These are phyloP conservation scores for Thunnus maccoyii DNA, from an alignment of 2,113 vertebrate species.

Conservation along the genomic window DNA sequence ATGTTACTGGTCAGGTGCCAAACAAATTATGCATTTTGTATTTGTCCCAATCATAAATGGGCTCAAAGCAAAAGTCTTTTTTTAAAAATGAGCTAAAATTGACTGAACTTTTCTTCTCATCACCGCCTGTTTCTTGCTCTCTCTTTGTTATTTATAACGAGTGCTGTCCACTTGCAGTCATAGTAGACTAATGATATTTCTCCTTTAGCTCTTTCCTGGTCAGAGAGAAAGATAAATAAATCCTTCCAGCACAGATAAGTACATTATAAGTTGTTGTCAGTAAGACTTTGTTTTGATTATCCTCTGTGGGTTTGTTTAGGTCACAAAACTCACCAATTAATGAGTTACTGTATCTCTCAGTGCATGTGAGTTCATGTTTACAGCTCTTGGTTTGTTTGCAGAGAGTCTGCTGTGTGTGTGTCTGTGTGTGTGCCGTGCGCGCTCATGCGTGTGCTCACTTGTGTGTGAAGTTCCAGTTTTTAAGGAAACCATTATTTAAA, in stretches of 20 bases:
- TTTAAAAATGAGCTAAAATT: too few species aligned
- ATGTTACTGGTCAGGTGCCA: too few species aligned
- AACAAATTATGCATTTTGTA: too few species aligned
- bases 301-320: slow-evolving; percentile 7
- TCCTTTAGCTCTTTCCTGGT: neutral
- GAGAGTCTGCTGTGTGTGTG: neutral
- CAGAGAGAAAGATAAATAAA: slow-evolving; percentile 25
- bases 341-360: neutral
- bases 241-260: slow-evolving; percentile 13
- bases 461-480: slow-evolving; percentile 1
- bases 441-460: too few species aligned
- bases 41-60: neutral
- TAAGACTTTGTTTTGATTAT: slow-evolving; percentile 32
- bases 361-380: slow-evolving; percentile 1
- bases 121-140: neutral
- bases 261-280: slow-evolving; percentile 10
- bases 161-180: slow-evolving; percentile 1
- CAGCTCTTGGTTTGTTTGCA: slow-evolving; percentile 8
- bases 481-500: neutral
- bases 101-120: slow-evolving; percentile 3
- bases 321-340: slow-evolving; percentile 43
- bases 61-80: neutral
- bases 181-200: slow-evolving; percentile 7
- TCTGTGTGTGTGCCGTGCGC: too few species aligned
- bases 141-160: slow-evolving; percentile 23